Base-by-base conservation (phyloP, 2,113 vertebrate genomes). In the Myrmophylax atrothorax region DNA sequence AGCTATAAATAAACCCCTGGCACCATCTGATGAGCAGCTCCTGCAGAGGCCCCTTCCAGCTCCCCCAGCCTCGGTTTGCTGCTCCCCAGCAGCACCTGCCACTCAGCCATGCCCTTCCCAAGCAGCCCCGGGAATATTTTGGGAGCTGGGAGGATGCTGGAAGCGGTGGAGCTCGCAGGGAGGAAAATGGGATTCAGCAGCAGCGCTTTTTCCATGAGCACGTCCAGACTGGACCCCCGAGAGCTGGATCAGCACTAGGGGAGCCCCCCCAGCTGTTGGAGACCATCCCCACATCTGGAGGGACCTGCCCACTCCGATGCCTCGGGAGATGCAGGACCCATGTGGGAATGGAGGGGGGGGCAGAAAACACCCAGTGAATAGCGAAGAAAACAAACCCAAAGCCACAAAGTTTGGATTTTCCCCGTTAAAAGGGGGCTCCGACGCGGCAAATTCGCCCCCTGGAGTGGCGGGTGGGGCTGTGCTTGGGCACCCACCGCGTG, bases 391-490 rank as follows among this genome's bases (percentile, higher is more conserved):
- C 75, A 44, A n/a, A 68, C 84, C 24, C 56, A 26, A 63, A 90
- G 29, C 12, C 50, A 11, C 33, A 12, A 67, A 86, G 81, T n/a
- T 16, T 11, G n/a, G 6, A 70, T 63, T 90, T 74, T 62, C 20
- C 33, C 63, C 26, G 8, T 35, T 60, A 16, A 76, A 90, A 25
- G 5, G 4, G 69, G 14, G 56, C 80, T 77, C 72, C 76, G 47
- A 0, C 49, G 78, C 26, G 1, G 56, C 40, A 91, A 52, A 89
- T 47, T 59, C 37, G 33, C 80, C 18, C 3, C 7, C 2, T 5
- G 60, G 33, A 60, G 77, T 18, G 84, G 96, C 95, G 94, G 95
- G 87, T 94, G 96, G 94, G 67, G 86, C 92, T 29, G n/a, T n/a
- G n/a, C n/a, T n/a, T n/a, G n/a, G n/a, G n/a, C n/a, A n/a, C n/a